Evolutionary conservation across 2,797 vertebrate species (phyloP).

Genomic region (Hemitrygon akajei): DNA sequence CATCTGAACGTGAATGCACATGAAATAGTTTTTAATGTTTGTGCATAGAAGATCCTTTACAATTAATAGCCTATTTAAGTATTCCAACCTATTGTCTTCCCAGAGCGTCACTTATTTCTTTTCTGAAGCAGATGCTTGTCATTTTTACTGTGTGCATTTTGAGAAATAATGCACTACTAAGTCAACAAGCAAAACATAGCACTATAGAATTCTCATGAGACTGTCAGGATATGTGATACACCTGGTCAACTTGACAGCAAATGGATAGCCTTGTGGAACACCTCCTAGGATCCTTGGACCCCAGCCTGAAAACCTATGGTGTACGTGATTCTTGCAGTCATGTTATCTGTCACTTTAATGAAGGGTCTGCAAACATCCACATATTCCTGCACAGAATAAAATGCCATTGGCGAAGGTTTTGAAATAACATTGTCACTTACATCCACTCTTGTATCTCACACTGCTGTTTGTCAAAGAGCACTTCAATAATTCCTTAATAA

Average conservation of each 20-base stretch:
- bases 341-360: constrained; percentile 25
- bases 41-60: neutral
- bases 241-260: neutral
- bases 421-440: constrained; percentile 13
- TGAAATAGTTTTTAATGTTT: neutral
- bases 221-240: neutral
- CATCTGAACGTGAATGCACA: neutral
- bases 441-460: neutral
- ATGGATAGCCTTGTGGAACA: neutral
- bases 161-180: neutral
- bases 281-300: neutral
- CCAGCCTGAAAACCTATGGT: constrained; percentile 3
- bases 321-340: constrained; percentile 4
- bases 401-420: neutral
- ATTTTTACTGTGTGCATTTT: no score
- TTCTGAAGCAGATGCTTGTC: no score
- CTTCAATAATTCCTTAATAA: constrained; percentile 33
- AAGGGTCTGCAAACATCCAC: neutral
- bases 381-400: neutral
- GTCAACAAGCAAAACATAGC: neutral
- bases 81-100: no score
- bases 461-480: constrained; percentile 28
- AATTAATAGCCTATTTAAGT: no score
- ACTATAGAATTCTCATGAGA: no score
- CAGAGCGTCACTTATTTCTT: no score